Evolutionary conservation across 2,113 vertebrate genomes (phyloP).

Genomic region (Sitta europaea): DNA sequence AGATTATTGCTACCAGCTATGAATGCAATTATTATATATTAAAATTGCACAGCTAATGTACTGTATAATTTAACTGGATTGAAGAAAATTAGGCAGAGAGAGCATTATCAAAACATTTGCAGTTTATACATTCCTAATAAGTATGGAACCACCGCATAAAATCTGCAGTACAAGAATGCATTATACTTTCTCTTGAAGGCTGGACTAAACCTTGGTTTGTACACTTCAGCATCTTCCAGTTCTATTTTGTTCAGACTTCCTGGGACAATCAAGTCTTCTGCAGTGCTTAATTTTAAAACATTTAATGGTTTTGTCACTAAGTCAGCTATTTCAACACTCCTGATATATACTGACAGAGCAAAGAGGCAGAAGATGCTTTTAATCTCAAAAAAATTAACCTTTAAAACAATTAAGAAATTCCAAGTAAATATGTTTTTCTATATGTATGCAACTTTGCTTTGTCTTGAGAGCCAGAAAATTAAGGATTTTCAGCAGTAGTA

Average conservation of each 20-base stretch:
- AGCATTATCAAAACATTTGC: background rate
- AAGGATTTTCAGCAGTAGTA: background rate
- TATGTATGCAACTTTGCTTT: background rate
- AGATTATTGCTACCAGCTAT: conserved; percentile 3
- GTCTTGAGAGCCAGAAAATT: background rate
- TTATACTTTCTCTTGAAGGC: background rate
- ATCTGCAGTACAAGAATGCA: background rate
- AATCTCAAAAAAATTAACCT: background rate
- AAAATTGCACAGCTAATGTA: background rate
- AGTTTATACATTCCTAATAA: background rate
- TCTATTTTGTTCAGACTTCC: background rate
- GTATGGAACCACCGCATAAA: background rate
- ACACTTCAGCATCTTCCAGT: background rate
- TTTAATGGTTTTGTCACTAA: background rate
- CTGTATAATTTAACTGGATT: conserved; percentile 13
- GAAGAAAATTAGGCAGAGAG: background rate
- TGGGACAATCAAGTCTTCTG: background rate
- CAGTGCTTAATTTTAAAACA: background rate
- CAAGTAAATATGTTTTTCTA: background rate
- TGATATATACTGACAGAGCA: background rate
- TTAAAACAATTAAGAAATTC: background rate
- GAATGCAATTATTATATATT: background rate
- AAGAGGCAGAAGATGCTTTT: background rate
- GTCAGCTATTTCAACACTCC: background rate
- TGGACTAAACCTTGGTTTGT: background rate